A percentile compares a stretch with the other conserved stretches of the same genome.
Conservation (phyloP, 2,797 vertebrate genomes). For the Oceanodroma leucorhoa region DNA sequence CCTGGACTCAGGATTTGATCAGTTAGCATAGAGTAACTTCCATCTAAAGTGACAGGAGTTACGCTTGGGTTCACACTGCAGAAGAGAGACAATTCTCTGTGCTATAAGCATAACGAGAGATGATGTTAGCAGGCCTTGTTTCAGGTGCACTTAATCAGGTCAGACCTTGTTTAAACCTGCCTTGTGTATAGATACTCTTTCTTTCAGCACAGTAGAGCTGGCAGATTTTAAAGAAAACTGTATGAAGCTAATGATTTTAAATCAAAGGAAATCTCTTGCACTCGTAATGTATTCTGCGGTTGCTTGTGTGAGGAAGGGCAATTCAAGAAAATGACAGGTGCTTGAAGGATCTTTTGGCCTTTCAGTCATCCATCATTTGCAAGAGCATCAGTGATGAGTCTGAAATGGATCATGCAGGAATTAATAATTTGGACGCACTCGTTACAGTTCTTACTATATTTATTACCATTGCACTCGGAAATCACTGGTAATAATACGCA, state of each 20-base stretch:
- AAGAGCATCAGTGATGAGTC: neutral
- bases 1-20: neutral
- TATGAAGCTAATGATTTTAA: neutral
- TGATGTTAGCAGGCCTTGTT: neutral
- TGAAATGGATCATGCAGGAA: neutral
- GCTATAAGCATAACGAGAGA: neutral
- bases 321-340: neutral
- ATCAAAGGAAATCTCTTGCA: neutral
- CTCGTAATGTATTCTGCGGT: neutral
- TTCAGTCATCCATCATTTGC: neutral
- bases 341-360: neutral
- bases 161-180: neutral
- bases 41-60: neutral
- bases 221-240: neutral
- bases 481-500: neutral
- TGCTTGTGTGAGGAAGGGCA: neutral
- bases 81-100: rapidly evolving
- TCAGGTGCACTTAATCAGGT: neutral
- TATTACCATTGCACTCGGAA: neutral
- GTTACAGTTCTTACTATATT: neutral
- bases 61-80: rapidly evolving
- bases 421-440: neutral
- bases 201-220: neutral
- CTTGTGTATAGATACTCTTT: neutral
- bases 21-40: neutral